Evolutionary conservation across 2,113 vertebrate species (phyloP), one percentile per base, ranked within the genome.

Genomic region (Mixornis gularis): DNA sequence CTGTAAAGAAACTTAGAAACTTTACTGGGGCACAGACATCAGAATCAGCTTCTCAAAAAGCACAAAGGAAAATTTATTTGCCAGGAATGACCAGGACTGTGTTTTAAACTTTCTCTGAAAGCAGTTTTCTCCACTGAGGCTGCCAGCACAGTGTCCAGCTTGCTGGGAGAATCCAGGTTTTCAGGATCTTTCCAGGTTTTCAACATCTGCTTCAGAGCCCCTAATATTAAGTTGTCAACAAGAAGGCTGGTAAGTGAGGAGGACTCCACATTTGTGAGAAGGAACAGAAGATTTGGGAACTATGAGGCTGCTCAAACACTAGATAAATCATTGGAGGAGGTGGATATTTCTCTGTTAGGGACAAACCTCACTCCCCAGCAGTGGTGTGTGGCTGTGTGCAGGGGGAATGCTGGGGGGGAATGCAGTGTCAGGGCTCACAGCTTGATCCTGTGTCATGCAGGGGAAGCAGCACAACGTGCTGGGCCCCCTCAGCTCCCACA

Each of bases 271-370:
- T 79, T 90, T 65, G 89, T 79, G 69, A 85, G 88, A 85, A 81
- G 81, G 65, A 87, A 90, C 25, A 25, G 79, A 19, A 49, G 86
- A 86, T 81, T 46, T 92, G 90, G 83, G 86, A 92, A 92, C 89
- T 86, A 80, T 22, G 65, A 76, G 79, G 53, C 83, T 78, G 26
- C 60, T 78, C 77, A 81, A 74, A 52, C 27, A 56, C 19, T 34
- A 84, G 83, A 83, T 53, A 86, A 74, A 53, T 90, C 77, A 49
- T 3, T 30, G 72, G 36, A 52, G 69, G 77, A 55, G 55, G 24
- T 0, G 2, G 29, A 13, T 79, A 49, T 81, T 94, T 90, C 88
- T 82, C 51, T 86, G 0, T 60, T 59, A 74, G 77, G 41, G 15
- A 32, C 52, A 83, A 36, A 36, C 3, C 62, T 34, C 16, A 1